phyloP scores from a whole-genome alignment of 1,140 invertebrate genomes.

The Dermatophagoides farinae region DNA sequence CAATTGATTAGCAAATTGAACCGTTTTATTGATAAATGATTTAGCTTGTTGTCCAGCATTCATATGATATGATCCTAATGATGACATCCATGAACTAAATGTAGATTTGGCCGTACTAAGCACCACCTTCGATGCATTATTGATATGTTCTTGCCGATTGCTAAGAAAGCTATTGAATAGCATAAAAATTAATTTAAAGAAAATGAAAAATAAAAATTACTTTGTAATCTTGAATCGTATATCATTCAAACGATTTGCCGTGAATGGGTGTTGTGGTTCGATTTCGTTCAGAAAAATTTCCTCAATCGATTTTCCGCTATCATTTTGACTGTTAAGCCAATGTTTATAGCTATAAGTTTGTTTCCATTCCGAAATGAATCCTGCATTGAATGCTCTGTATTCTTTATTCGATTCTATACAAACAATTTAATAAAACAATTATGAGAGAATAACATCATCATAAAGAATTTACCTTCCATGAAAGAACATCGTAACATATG shows the following conservation, averaged over 20 bases:
- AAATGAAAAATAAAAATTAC: neutral
- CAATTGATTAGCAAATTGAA: too few relatives aligned
- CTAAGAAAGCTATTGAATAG: neutral
- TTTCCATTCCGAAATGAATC: constrained; percentile 65
- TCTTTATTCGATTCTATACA: constrained; percentile 44
- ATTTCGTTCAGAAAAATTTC: constrained; percentile 29
- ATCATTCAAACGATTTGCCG: constrained; percentile 2
- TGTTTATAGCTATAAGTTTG: constrained; percentile 65
- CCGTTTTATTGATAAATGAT: neutral
- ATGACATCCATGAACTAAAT: neutral
- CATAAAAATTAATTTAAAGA: neutral
- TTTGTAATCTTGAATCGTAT: constrained; percentile 1
- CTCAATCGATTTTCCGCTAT: constrained; percentile 26
- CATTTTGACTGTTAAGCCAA: constrained; percentile 45
- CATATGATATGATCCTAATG: neutral
- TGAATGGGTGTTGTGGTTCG: constrained; percentile 32
- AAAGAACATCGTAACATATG: constrained; percentile 62
- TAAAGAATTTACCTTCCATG: constrained; percentile 37
- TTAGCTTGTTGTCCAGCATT: neutral
- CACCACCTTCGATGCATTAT: neutral
- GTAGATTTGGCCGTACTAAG: neutral
- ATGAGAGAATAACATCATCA: neutral
- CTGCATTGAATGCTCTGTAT: constrained; percentile 65
- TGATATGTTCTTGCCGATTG: neutral
- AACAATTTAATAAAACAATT: neutral